These are phyloP conservation scores for Amazona vittata DNA, from an alignment of 2,113 vertebrate genomes.

Conservation along the genomic window DNA sequence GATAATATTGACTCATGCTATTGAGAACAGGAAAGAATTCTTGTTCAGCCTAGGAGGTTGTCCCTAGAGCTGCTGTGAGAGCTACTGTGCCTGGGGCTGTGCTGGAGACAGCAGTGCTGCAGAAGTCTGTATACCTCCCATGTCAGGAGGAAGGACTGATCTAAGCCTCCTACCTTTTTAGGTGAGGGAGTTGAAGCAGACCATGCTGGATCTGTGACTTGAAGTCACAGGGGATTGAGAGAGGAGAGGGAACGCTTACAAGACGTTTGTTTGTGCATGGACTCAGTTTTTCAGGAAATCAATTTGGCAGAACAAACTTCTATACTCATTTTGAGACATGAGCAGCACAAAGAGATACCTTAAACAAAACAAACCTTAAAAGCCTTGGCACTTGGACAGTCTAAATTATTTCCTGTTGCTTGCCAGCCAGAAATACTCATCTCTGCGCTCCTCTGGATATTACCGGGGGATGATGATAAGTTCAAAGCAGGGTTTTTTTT, in stretches of 20 bases:
- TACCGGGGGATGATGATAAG: background rate
- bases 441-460: background rate
- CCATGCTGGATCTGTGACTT: background rate
- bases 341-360: background rate
- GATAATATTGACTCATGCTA: background rate
- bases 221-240: background rate
- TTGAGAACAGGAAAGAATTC: background rate
- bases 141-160: background rate
- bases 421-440: background rate
- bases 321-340: background rate
- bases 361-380: background rate
- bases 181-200: background rate
- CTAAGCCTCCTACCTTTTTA: background rate
- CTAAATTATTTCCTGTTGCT: conserved; percentile 20
- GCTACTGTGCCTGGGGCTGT: background rate
- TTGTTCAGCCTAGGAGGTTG: background rate
- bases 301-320: background rate
- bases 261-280: background rate
- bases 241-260: background rate
- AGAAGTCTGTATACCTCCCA: background rate
- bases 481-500: background rate
- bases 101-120: background rate
- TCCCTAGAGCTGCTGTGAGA: background rate
- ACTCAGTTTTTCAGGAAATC: background rate
- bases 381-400: background rate